Evolutionary conservation across 1,140 invertebrate genomes (phyloP).

Genomic region (silkworm (Bombyx mori)): ASM3026992v2 NC_085125.1:9537501-9538000

Average conservation of each 20-base stretch:
- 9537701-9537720: background rate
- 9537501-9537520: conserved; percentile 25
- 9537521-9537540: conserved; percentile 38
- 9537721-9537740: conserved; percentile 1
- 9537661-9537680: conserved; percentile 1
- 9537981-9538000: conserved; percentile 49
- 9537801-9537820: background rate
- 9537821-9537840: background rate
- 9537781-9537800: background rate
- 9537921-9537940: too few relatives aligned
- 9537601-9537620: conserved; percentile 8
- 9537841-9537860: background rate
- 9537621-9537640: conserved; percentile 8
- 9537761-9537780: background rate
- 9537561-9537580: background rate
- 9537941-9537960: conserved; percentile 9
- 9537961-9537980: conserved; percentile 39
- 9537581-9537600: background rate
- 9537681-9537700: background rate
- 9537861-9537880: conserved; percentile 6
- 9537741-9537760: background rate
- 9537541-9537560: conserved; percentile 11
- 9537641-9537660: conserved; percentile 1
- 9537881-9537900: background rate
- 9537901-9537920: too few relatives aligned